Evolutionary conservation across 1,140 invertebrate species (phyloP), one percentile per base, ranked within the genome.

Genomic region (Temnothorax longispinosus): DNA sequence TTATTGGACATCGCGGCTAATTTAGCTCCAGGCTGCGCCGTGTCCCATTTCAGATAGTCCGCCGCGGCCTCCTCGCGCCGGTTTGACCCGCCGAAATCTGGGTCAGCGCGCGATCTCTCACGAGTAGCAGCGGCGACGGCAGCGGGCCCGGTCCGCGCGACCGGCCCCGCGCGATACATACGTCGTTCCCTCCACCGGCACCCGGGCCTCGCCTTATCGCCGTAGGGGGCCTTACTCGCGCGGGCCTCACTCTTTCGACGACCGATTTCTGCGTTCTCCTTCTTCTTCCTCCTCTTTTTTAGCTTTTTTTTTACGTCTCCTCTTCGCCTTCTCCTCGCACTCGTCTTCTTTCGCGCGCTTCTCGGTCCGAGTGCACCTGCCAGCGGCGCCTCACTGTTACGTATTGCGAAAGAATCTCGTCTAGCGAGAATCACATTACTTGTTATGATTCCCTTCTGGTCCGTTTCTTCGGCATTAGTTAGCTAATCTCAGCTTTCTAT

Each of bases 1-100:
- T 95, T 95, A 94, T 94, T 95, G 92, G 94, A 95, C 95, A 95
- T 95, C 90, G 94, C 94, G 94, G 93, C 91, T 92, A 93, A 92
- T 93, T 94, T 94, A 93, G 91, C 93, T 93, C 88, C 92, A 91
- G 93, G 92, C 92, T 92, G 90, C 77, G 88, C 90, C 91, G 91
- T 91, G 93, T 94, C 92, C 94, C 94, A 94, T 95, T 94, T 94
- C 94, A 94, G 87, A 93, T 92, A 93, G 91, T 92, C 91, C 88
- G 85, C 85, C 88, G 81, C 78, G 88, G 90, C 76, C 88, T 89
- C 81, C 75, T 89, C 69, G 87, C 69, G 76, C 67, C 86, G 82
- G 74, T 90, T 91, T 91, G 92, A 92, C 85, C 90, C 89, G 89
- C 88, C 87, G 85, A 91, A 93, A 92, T 94, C 91, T 94, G 91